Conservation (phyloP, 2,888 invertebrate species). For the Lasioglossum marginatum region DNA sequence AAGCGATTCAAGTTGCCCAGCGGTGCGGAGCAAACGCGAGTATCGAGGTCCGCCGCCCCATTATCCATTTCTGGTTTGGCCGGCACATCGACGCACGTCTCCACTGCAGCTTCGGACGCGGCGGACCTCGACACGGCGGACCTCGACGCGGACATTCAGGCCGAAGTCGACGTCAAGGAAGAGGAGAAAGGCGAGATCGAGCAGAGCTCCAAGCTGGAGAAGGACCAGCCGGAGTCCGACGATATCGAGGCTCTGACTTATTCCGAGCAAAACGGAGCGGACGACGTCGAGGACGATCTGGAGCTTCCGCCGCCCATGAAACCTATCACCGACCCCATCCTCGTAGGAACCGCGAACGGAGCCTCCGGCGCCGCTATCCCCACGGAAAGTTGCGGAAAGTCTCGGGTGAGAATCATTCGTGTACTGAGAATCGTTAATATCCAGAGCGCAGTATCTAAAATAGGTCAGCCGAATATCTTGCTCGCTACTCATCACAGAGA, state of each 20-base stretch:
- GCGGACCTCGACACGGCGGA: constrained; percentile 66
- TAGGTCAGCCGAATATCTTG: not conserved
- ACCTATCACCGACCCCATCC: constrained; percentile 91
- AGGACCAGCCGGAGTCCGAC: constrained; percentile 82
- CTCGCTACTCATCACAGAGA: not conserved
- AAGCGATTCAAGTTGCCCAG: constrained; percentile 91
- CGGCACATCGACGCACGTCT: constrained; percentile 34
- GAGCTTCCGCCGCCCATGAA: constrained; percentile 98
- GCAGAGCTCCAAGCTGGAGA: constrained; percentile 63
- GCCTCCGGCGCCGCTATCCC: constrained; percentile 80
- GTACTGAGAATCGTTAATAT: not conserved
- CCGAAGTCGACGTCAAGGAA: constrained; percentile 74
- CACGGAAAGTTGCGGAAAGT: constrained; percentile 82
- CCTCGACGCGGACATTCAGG: constrained; percentile 82
- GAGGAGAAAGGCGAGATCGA: constrained; percentile 76
- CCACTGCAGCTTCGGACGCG: constrained; percentile 36
- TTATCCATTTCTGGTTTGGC: constrained; percentile 56
- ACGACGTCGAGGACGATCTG: constrained; percentile 92
- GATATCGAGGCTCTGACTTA: constrained; percentile 77
- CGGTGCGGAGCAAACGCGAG: constrained; percentile 75
- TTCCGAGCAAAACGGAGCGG: constrained; percentile 87
- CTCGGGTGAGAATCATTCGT: constrained; percentile 45
- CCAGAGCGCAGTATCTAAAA: not conserved
- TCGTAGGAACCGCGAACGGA: constrained; percentile 83
- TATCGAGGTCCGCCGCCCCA: constrained; percentile 34